Base-by-base conservation (phyloP, 2,113 vertebrate species). In the Neolamprologus sp. region DNA sequence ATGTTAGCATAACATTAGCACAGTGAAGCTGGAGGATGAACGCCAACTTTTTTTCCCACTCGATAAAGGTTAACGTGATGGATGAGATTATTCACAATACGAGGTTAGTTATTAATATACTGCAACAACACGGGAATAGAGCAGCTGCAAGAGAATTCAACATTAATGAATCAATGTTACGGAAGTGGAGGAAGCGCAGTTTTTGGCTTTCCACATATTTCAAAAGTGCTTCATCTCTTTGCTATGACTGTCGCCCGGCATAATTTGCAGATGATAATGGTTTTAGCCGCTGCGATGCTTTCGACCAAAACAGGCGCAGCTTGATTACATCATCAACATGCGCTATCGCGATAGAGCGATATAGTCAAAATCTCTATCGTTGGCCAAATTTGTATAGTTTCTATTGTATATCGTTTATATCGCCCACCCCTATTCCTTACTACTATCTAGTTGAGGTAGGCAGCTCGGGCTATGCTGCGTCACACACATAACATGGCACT, bases 51-150 rank as follows among this genome's bases (percentile, higher is more conserved):
- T 47, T 4, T 4, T 1, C 0, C 35, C 14, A 47, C 45, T 47
- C 0, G 0, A 8, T 49, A 49, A 17, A 49, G 0, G 47, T 49
- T 17, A 17, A 49, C 1, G 0, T 9, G 47, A 19, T 4, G 17
- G 49, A n/a, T 0, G 2, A 21, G 51, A 54, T 54, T 0, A 54
- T 54, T 54, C 51, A 54, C 53, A 54, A 54, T 7, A 23, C 53
- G 0, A 54, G 0, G 53, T 12, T 23, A 54, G 53, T 54, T 3
- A 23, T 54, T 54, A 54, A 54, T 23, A 54, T 12, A 54, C 53
- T 54, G 53, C 53, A 54, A 54, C n/a, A 55, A 55, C 11, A 55
- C 0, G 6, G 21, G 21, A 55, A 7, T 1, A 55, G 11, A 55
- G 0, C 53, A 23, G n/a, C 10, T 23, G 53, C 6, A 0, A 12